A percentile compares a stretch with the other conserved stretches of the same genome.
phyloP scores from a whole-genome alignment of 2,797 vertebrate genomes.

The Muscicapa striata region DNA sequence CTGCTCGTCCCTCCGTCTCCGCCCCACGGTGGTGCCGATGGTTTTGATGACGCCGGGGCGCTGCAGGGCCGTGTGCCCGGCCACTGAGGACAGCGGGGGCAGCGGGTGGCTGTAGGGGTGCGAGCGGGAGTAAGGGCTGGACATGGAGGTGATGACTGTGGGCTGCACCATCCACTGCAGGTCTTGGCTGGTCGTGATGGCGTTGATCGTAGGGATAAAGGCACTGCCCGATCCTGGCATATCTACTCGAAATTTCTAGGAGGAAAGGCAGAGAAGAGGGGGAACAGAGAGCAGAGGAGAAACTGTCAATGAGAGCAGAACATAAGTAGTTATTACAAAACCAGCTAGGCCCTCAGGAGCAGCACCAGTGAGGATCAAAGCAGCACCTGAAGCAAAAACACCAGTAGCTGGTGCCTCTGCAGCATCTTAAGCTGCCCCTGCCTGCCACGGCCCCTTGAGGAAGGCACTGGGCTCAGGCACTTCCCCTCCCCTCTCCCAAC shows the following conservation, averaged over 20 bases:
- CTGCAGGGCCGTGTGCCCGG: conserved; percentile 88
- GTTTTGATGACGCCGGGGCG: conserved; percentile 97
- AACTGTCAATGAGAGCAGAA: background rate
- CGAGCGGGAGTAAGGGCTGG: conserved; percentile 92
- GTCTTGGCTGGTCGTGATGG: conserved; percentile 99
- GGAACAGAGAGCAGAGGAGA: background rate
- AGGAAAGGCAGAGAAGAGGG: background rate
- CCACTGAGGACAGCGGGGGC: conserved; percentile 84
- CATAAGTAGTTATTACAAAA: background rate
- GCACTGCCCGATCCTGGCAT: conserved; percentile 99
- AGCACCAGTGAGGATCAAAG: background rate
- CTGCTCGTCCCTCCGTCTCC: conserved; percentile 95
- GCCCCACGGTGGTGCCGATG: conserved; percentile 90
- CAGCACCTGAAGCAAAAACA: background rate
- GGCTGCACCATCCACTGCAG: conserved; percentile 99
- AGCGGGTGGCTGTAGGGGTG: conserved; percentile 92
- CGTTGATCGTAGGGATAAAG: conserved; percentile 99
- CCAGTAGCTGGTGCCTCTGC: background rate
- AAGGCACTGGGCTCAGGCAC: background rate
- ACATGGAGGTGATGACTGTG: conserved; percentile 99
- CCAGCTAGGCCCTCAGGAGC: background rate
- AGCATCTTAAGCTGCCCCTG: background rate
- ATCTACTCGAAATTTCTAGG: conserved; percentile 95
- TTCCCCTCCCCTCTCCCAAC: background rate
- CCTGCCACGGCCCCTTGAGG: background rate